Evolutionary conservation across 2,797 vertebrate genomes (phyloP).

Genomic region (Lerista edwardsae): DNA sequence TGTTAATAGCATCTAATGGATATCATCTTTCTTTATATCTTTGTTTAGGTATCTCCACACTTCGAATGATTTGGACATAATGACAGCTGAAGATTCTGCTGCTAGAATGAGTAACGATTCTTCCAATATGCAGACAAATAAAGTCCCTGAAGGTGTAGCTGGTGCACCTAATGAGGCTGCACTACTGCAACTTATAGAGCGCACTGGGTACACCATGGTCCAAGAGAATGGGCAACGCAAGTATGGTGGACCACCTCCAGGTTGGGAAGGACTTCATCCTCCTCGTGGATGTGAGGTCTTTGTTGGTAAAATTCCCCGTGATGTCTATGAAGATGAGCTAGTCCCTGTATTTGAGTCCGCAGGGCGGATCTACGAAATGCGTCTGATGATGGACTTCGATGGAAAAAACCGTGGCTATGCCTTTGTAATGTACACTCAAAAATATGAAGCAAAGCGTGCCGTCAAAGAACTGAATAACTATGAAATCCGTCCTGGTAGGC

Average conservation of each 20-base stretch:
- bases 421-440: slow-evolving; percentile 97
- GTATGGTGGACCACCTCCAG: slow-evolving; percentile 92
- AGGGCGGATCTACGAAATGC: slow-evolving; percentile 97
- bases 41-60: slow-evolving; percentile 79
- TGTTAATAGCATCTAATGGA: background rate
- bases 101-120: slow-evolving; percentile 91
- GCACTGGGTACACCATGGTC: slow-evolving; percentile 92
- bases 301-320: slow-evolving; percentile 96
- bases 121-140: slow-evolving; percentile 77
- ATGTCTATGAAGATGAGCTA: slow-evolving; percentile 97
- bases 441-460: slow-evolving; percentile 93
- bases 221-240: slow-evolving; percentile 98
- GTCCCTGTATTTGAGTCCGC: slow-evolving; percentile 94
- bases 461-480: slow-evolving; percentile 98
- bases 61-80: slow-evolving; percentile 93
- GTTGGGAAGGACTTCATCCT: slow-evolving; percentile 90
- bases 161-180: slow-evolving; percentile 90
- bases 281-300: slow-evolving; percentile 96
- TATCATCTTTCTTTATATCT: slow-evolving; percentile 24
- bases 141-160: slow-evolving; percentile 87
- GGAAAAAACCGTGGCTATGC: slow-evolving; percentile 98
- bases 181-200: slow-evolving; percentile 90
- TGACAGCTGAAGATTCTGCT: slow-evolving; percentile 96
- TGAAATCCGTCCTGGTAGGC: slow-evolving; percentile 92
- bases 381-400: slow-evolving; percentile 99